Percentiles rank a stretch among this genome's conserved stretches.
Evolutionary conservation across 2,888 invertebrate species (phyloP).

Genomic region (Ptilodon capucinus): DNA sequence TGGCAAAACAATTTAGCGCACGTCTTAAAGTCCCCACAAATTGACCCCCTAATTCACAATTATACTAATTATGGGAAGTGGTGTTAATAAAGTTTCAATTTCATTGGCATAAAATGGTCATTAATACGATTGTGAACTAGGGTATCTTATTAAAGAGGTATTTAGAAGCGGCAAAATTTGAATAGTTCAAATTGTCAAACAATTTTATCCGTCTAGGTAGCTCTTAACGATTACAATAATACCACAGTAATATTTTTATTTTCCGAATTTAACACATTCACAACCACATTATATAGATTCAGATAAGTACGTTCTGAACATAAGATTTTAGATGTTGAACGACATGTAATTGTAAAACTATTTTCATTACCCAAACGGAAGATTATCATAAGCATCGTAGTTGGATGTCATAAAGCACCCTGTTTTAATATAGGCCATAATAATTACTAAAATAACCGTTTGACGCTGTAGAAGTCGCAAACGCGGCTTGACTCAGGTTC

Average conservation of each 20-base stretch:
- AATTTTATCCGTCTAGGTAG: neutral
- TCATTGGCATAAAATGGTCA: too few relatives aligned
- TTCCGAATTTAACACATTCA: constrained; percentile 54
- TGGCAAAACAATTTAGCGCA: too few relatives aligned
- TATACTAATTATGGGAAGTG: too few relatives aligned
- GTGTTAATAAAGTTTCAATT: too few relatives aligned
- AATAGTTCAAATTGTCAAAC: too few relatives aligned
- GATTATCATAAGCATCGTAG: constrained; percentile 6
- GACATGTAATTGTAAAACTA: constrained; percentile 13
- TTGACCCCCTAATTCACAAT: too few relatives aligned
- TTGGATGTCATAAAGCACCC: constrained; percentile 39
- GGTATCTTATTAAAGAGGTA: too few relatives aligned
- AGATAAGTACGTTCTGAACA: constrained; percentile 53
- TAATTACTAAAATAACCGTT: constrained; percentile 3
- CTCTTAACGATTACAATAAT: constrained; percentile 39
- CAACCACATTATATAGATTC: constrained; percentile 56
- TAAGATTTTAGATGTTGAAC: constrained; percentile 30
- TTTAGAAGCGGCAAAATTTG: too few relatives aligned
- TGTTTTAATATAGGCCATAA: constrained; percentile 48
- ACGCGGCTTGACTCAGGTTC: neutral
- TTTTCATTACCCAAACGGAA: constrained; percentile 14
- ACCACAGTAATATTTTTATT: constrained; percentile 35
- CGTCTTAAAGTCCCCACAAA: too few relatives aligned
- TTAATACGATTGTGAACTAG: too few relatives aligned
- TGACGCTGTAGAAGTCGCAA: too few relatives aligned